These are phyloP conservation scores for Oxyura jamaicensis DNA, from an alignment of 2,113 vertebrate genomes.

Conservation along the genomic window DNA sequence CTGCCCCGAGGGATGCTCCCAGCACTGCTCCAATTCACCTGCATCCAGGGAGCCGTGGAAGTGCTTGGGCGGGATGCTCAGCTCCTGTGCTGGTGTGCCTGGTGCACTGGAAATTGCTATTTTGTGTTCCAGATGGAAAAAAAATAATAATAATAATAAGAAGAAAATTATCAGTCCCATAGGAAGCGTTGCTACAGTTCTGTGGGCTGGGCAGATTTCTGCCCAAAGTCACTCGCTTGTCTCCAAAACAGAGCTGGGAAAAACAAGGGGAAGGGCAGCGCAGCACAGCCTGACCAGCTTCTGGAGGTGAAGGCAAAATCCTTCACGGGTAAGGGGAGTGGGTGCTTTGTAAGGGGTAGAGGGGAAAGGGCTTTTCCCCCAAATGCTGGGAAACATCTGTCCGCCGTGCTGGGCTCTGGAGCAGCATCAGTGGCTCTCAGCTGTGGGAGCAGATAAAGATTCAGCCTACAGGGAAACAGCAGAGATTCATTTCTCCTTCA, in stretches of 20 bases:
- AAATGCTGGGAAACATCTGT: background rate
- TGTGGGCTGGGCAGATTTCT: background rate
- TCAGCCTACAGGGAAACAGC: background rate
- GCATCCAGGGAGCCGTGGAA: background rate
- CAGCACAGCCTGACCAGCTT: background rate
- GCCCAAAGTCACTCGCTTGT: background rate
- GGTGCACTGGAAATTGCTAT: background rate
- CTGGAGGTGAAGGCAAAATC: background rate
- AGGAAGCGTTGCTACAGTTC: background rate
- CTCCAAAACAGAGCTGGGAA: background rate
- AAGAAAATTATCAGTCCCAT: background rate
- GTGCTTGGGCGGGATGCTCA: background rate
- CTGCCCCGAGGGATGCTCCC: background rate
- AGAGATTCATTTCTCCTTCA: slow-evolving; percentile 40
- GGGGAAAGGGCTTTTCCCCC: background rate
- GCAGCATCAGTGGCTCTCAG: background rate
- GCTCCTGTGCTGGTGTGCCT: background rate
- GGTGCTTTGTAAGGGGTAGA: background rate
- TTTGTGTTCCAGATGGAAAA: background rate
- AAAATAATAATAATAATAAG: too few relatives aligned
- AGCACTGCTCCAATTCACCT: background rate
- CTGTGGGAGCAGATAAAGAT: background rate
- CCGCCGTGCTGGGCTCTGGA: fast-evolving
- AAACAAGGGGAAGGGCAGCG: slow-evolving; percentile 18
- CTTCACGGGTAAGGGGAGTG: background rate